Evolutionary conservation across 2,113 vertebrate genomes (phyloP).

Genomic region (Thunnus thynnus): DNA sequence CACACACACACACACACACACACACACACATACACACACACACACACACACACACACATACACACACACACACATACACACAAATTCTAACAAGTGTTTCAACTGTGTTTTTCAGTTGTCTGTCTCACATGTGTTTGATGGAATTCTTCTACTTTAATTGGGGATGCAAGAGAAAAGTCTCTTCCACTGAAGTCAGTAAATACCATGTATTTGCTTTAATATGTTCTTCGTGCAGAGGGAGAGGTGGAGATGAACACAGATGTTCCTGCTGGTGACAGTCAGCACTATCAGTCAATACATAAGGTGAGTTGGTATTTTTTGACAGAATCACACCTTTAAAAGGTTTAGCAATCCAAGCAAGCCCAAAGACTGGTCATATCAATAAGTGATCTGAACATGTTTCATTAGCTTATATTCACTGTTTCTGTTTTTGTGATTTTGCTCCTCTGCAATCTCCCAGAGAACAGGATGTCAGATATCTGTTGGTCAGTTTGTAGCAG

Average conservation of each 20-base stretch:
- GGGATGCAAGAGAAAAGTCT: too few relatives aligned
- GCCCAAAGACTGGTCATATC: too few relatives aligned
- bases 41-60: neutral
- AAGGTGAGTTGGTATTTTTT: conserved; percentile 11
- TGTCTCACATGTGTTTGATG: too few relatives aligned
- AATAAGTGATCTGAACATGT: too few relatives aligned
- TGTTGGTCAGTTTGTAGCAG: neutral
- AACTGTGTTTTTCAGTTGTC: too few relatives aligned
- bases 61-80: neutral
- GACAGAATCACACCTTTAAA: neutral
- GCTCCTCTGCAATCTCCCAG: neutral
- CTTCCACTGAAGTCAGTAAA: too few relatives aligned
- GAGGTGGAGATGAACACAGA: neutral
- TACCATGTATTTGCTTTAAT: neutral
- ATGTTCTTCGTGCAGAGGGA: conserved; percentile 2
- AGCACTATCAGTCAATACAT: neutral
- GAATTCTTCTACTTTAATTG: too few relatives aligned
- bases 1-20: conserved; percentile 19
- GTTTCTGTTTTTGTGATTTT: neutral
- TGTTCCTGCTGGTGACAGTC: neutral
- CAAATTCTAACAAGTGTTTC: too few relatives aligned
- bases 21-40: neutral
- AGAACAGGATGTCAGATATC: neutral
- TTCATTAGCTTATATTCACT: too few relatives aligned
- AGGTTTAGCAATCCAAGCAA: too few relatives aligned